Evolutionary conservation across 2,888 invertebrate species (phyloP), one percentile per base, ranked within the genome.

Genomic region (Sclerodermus sp.): DNA sequence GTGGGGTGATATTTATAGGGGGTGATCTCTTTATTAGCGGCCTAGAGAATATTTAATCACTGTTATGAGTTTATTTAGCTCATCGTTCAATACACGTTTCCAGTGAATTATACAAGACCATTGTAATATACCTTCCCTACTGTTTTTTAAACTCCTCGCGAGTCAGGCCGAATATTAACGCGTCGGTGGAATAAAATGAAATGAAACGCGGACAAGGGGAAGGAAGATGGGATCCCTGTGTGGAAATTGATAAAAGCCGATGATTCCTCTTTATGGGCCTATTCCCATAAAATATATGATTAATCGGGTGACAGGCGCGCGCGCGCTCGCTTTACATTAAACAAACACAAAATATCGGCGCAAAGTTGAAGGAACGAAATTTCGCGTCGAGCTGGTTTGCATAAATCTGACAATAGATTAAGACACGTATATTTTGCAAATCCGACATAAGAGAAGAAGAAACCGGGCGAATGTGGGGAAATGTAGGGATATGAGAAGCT

Each of bases 281-380:
- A 57, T 58, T 62, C 63, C 71, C 71, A 69, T 74, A 73, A 71
- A 73, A 73, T 70, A 74, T 74, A 75, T n/a, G n/a, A n/a, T n/a
- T n/a, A n/a, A n/a, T n/a, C n/a, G n/a, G n/a, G n/a, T n/a, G n/a
- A n/a, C n/a, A n/a, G n/a, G n/a, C n/a, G n/a, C n/a, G n/a, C n/a
- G n/a, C n/a, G n/a, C n/a, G n/a, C n/a, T n/a, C n/a, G n/a, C n/a
- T n/a, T n/a, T n/a, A n/a, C n/a, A n/a, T n/a, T n/a, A n/a, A n/a
- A n/a, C n/a, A n/a, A n/a, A n/a, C n/a, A n/a, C n/a, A n/a, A n/a
- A n/a, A n/a, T n/a, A n/a, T n/a, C n/a, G n/a, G n/a, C n/a, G n/a
- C n/a, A n/a, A n/a, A n/a, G n/a, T n/a, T n/a, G n/a, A n/a, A n/a
- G n/a, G n/a, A n/a, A n/a, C n/a, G n/a, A n/a, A n/a, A n/a, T n/a